Conservation (phyloP, 2,113 vertebrate genomes). For the Martes martes region DNA sequence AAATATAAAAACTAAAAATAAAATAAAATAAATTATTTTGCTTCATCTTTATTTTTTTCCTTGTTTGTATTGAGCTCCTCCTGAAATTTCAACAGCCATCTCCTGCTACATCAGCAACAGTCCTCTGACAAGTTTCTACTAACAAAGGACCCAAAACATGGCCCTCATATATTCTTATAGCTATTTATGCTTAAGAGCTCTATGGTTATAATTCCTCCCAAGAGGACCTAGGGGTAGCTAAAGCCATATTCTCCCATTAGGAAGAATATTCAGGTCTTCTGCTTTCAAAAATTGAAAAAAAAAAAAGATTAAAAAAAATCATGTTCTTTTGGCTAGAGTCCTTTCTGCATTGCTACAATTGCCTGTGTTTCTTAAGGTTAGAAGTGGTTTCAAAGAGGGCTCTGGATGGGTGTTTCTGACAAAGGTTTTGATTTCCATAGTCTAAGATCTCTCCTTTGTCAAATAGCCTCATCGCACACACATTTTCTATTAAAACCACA, state of each 20-base stretch:
- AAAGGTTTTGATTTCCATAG: not conserved
- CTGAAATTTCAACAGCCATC: not conserved
- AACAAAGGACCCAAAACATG: not conserved
- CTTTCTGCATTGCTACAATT: not conserved
- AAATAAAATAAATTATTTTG: not conserved
- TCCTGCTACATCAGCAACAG: not conserved
- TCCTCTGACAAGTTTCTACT: not conserved
- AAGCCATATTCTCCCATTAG: not conserved
- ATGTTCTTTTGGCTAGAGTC: not conserved
- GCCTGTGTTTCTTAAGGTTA: not conserved
- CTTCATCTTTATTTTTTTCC: not conserved
- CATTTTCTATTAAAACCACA: conserved; percentile 23
- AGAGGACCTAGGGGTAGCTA: not conserved
- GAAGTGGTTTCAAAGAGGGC: not conserved
- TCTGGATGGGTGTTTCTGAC: not conserved
- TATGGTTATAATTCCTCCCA: not conserved
- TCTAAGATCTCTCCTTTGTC: not conserved
- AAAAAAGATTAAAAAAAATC: not conserved
- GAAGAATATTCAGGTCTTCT: not conserved
- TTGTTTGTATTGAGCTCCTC: not conserved
- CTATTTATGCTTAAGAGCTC: not conserved
- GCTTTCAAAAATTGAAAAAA: not conserved
- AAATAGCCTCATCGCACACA: not conserved
- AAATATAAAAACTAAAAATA: not conserved
- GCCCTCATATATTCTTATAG: not conserved